phyloP scores from a whole-genome alignment of 2,888 invertebrate species.

The Eulithis prunata region DNA sequence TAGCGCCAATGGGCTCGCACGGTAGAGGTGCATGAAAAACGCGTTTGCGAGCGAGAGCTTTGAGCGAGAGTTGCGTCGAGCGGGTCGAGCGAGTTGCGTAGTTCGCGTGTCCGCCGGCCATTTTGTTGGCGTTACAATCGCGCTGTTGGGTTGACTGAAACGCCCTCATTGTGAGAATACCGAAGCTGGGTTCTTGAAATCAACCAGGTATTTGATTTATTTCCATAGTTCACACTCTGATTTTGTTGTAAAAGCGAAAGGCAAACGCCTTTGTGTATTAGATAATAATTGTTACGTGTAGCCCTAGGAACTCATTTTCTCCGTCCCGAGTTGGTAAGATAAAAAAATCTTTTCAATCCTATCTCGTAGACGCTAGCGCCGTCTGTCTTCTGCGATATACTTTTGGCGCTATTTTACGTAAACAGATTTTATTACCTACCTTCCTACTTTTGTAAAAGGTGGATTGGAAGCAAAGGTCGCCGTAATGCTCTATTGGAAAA shows the following conservation, averaged over 20 bases:
- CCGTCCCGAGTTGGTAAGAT: constrained; percentile 10
- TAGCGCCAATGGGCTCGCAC: constrained; percentile 15
- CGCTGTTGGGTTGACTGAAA: constrained; percentile 67
- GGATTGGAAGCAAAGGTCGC: too few relatives aligned
- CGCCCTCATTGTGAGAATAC: constrained; percentile 76
- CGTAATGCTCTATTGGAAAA: too few relatives aligned
- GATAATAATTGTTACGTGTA: constrained; percentile 37
- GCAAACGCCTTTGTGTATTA: too few relatives aligned
- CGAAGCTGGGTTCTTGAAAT: constrained; percentile 53
- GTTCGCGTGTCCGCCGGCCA: constrained; percentile 49
- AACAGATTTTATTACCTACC: too few relatives aligned
- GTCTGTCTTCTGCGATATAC: constrained; percentile 54
- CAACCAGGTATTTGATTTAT: constrained; percentile 44
- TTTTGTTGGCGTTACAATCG: constrained; percentile 73
- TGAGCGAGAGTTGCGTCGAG: background rate
- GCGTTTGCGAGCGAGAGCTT: background rate
- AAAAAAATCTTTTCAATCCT: constrained; percentile 36
- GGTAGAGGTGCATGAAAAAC: background rate
- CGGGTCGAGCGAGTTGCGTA: background rate
- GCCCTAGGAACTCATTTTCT: constrained; percentile 25
- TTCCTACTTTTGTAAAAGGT: too few relatives aligned
- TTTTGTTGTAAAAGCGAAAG: background rate
- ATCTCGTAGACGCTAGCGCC: constrained; percentile 74
- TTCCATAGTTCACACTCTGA: constrained; percentile 2
- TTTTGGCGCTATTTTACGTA: constrained; percentile 26